phyloP scores from a whole-genome alignment of 1,140 invertebrate genomes.

The Aleiodes sp. region DNA sequence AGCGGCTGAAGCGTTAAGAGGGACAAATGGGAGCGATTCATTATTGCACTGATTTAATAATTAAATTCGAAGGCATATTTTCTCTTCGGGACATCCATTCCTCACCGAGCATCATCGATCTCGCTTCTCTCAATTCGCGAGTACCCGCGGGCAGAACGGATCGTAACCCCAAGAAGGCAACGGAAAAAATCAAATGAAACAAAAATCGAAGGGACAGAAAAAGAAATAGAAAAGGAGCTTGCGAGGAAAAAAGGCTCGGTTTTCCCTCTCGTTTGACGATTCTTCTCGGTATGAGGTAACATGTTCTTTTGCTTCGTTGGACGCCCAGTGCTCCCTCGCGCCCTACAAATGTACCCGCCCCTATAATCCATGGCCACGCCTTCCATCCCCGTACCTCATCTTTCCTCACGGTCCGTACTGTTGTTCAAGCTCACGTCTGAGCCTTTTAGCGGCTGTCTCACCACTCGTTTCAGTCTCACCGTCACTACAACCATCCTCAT shows the following conservation, averaged over 20 bases:
- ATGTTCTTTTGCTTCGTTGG: slow-evolving; percentile 19
- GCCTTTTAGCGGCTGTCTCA: slow-evolving; percentile 67
- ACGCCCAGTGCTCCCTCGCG: slow-evolving; percentile 8
- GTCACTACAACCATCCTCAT: slow-evolving; percentile 76
- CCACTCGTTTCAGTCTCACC: slow-evolving; percentile 64
- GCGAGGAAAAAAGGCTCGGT: background rate
- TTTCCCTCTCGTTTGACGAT: slow-evolving; percentile 20
- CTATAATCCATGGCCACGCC: slow-evolving; percentile 52
- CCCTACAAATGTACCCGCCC: slow-evolving; percentile 38
- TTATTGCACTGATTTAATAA: slow-evolving; percentile 27
- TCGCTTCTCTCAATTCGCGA: too few species aligned
- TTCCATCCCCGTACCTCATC: slow-evolving; percentile 37
- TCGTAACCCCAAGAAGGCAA: background rate
- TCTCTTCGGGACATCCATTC: too few species aligned
- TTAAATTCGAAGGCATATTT: background rate
- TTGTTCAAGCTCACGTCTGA: slow-evolving; percentile 67
- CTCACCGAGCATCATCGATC: too few species aligned
- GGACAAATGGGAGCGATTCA: background rate
- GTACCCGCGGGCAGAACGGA: background rate
- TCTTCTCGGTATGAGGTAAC: slow-evolving; percentile 10
- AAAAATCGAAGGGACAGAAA: background rate
- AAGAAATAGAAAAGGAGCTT: background rate
- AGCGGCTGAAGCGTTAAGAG: too few species aligned
- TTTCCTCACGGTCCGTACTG: slow-evolving; percentile 62
- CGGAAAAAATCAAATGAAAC: background rate